Conservation (phyloP, 2,797 vertebrate species). For the Bovichtus variegatus region DNA sequence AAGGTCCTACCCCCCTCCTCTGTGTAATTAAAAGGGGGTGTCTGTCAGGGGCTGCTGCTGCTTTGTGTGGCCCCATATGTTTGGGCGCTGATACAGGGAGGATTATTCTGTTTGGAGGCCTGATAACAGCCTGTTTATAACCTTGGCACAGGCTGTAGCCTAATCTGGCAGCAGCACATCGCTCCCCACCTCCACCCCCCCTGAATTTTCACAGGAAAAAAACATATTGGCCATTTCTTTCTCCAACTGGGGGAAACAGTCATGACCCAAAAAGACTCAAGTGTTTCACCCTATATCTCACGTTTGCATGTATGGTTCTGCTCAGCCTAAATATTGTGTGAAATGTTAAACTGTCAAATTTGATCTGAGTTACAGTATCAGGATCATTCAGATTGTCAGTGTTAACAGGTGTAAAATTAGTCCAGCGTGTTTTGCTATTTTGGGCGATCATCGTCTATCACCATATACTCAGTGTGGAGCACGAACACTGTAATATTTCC, state of each 20-base stretch:
- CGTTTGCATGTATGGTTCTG: conserved; percentile 9
- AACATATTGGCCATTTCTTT: conserved; percentile 70
- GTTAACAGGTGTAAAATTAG: conserved; percentile 52
- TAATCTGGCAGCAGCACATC: conserved; percentile 99
- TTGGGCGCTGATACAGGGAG: conserved; percentile 97
- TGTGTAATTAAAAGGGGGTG: conserved; percentile 98
- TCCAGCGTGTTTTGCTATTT: conserved; percentile 44
- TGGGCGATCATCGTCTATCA: conserved; percentile 35
- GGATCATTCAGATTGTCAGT: conserved; percentile 11
- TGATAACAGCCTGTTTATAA: conserved; percentile 99
- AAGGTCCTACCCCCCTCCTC: conserved; percentile 85
- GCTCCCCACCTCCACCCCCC: conserved; percentile 86
- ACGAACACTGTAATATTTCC: conserved; percentile 6
- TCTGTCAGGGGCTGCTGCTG: conserved; percentile 95
- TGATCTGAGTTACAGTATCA: conserved; percentile 19
- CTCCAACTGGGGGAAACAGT: conserved; percentile 54
- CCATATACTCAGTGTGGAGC: not conserved
- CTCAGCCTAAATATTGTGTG: conserved; percentile 11
- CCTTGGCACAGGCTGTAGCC: conserved; percentile 95
- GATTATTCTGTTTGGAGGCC: conserved; percentile 98
- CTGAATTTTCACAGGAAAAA: conserved; percentile 73
- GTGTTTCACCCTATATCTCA: conserved; percentile 47
- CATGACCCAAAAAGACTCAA: conserved; percentile 65
- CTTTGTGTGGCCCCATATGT: conserved; percentile 98
- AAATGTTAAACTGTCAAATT: conserved; percentile 26